A percentile compares a stretch with the other conserved stretches of the same genome.
Conservation (phyloP, 2,888 invertebrate species). For the Agrilus biguttatus region DNA sequence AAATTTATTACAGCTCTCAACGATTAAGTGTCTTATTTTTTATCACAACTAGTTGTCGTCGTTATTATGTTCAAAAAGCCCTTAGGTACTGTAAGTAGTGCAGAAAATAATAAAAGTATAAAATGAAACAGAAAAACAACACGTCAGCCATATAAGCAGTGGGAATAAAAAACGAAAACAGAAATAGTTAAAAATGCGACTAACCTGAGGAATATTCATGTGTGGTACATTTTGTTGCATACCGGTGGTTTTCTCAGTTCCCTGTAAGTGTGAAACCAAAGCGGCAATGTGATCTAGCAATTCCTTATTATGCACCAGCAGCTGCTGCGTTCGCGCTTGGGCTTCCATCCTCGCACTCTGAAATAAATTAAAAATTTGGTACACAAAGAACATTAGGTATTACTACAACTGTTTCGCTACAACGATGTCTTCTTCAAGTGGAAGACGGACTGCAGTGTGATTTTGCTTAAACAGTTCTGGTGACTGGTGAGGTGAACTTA, state of each 20-base stretch:
- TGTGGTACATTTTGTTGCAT: constrained; percentile 38
- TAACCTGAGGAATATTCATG: constrained; percentile 56
- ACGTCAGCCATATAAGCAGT: constrained; percentile 6
- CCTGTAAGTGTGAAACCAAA: constrained; percentile 76
- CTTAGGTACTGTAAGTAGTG: background rate
- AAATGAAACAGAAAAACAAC: constrained; percentile 2
- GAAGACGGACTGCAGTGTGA: too few relatives aligned
- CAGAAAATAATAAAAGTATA: constrained; percentile 1
- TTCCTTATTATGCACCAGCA: constrained; percentile 89
- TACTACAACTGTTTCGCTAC: too few relatives aligned
- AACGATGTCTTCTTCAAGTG: too few relatives aligned
- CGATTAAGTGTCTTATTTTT: too few relatives aligned
- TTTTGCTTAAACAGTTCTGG: too few relatives aligned
- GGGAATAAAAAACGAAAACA: background rate
- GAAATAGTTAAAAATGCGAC: constrained; percentile 6
- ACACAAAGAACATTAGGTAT: too few relatives aligned
- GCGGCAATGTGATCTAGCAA: constrained; percentile 87
- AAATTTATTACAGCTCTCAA: too few relatives aligned
- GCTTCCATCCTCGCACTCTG: constrained; percentile 31
- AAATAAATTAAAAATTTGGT: constrained; percentile 4
- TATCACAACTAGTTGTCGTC: too few relatives aligned
- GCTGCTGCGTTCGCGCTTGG: constrained; percentile 80
- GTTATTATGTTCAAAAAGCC: too few relatives aligned
- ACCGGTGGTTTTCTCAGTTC: constrained; percentile 55
- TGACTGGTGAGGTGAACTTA: too few relatives aligned